Evolutionary conservation across 2,797 vertebrate genomes (phyloP), one percentile per base, ranked within the genome.

Genomic region (Notolepis coatsorum): DNA sequence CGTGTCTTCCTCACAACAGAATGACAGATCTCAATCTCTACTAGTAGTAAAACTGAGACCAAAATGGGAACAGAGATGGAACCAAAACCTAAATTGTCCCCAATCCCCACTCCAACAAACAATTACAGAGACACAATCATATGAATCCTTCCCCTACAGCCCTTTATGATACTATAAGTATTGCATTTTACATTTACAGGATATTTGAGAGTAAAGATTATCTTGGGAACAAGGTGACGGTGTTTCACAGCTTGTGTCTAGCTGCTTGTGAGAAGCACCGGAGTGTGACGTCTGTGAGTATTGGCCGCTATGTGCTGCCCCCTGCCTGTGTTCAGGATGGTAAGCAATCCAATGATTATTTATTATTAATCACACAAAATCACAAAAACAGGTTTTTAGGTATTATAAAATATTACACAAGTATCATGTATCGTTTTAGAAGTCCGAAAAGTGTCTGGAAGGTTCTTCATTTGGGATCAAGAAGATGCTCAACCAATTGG

Each of bases 241-340:
- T 99, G 55, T 99, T 99, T 75, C 98, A 99, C 79, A 90, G 95
- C 67, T 41, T 54, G 27, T 97, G 92, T 81, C 91, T 99, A 27
- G 89, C 84, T 0, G 78, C 82, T 0, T 93, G 91, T 75, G 77
- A 84, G 6, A 73, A 79, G 0, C 45, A 84, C 0, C 65, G 73
- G 59, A 91, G 84, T 12, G 90, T 93, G 28, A 81, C 69, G 20
- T 89, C 92, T 0, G 88, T 94, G 50, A 57, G 73, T 38, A 89
- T 98, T 7, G 96, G 98, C 18, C 95, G 96, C 66, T 99, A 95
- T 1, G 51, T 99, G 64, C 92, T 99, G 50, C 96, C 96, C 52
- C 97, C 98, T 15, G 76, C 79, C 20, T 88, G 91, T 58, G 86
- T 99, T 55, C 98, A 99, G 75, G 82, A 95, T 68, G 96, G 97